Percentiles rank a stretch among this genome's conserved stretches.
phyloP scores from a whole-genome alignment of 2,888 invertebrate genomes.

The Pachycephus smyrnensis region DNA sequence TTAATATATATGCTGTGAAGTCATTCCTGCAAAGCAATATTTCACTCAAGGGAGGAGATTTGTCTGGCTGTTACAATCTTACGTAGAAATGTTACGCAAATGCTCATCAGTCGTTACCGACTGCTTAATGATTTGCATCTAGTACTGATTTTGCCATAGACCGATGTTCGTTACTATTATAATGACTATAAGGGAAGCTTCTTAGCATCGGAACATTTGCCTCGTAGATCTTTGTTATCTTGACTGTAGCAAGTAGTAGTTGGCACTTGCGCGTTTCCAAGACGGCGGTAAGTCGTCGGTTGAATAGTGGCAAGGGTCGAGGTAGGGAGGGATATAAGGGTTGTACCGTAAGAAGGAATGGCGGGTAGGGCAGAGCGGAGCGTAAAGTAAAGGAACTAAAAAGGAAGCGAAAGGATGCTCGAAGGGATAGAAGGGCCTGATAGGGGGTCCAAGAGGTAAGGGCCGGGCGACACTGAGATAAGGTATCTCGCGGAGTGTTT shows the following conservation, averaged over 20 bases:
- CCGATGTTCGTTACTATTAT: conserved; percentile 48
- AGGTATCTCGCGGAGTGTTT: conserved; percentile 54
- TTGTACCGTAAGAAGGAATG: background rate
- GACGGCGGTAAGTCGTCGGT: background rate
- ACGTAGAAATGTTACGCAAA: background rate
- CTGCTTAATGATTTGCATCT: background rate
- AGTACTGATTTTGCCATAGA: background rate
- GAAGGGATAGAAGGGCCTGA: conserved; percentile 6
- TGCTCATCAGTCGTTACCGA: background rate
- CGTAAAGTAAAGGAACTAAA: background rate
- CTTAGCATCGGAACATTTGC: conserved; percentile 38
- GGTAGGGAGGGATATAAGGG: background rate
- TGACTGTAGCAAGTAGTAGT: conserved; percentile 35
- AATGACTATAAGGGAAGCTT: conserved; percentile 41
- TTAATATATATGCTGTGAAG: background rate
- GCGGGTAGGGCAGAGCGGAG: background rate
- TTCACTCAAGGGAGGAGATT: background rate
- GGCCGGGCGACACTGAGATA: conserved; percentile 43
- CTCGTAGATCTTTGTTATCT: conserved; percentile 54
- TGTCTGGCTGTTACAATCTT: background rate
- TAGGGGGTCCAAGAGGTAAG: conserved; percentile 3
- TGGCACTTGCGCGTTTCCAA: conserved; percentile 14
- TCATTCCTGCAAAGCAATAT: background rate
- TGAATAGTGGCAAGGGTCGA: background rate
- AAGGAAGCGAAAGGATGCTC: conserved; percentile 6